These are phyloP conservation scores for Presbytis comata DNA, from an alignment of 2,797 vertebrate species.

Conservation along the genomic window DNA sequence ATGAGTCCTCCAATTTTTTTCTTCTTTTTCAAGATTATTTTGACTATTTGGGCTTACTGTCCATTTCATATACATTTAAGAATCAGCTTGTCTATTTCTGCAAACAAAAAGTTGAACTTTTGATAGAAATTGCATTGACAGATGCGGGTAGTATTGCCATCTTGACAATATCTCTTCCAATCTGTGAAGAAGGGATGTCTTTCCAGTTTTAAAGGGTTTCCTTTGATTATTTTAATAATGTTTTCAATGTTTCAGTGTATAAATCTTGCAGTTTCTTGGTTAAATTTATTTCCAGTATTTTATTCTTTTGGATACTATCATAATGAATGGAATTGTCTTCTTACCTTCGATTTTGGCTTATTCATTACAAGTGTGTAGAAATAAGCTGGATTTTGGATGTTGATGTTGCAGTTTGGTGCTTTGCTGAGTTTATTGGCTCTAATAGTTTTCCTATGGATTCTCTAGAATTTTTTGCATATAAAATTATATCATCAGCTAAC, in stretches of 20 bases:
- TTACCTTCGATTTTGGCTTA: not conserved
- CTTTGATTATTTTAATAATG: not conserved
- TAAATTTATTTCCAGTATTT: not conserved
- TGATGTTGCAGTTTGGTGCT: not conserved
- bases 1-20: not conserved
- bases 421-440: not conserved
- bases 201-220: not conserved
- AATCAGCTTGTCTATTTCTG: not conserved
- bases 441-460: not conserved
- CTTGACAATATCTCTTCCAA: not conserved
- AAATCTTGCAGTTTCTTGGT: not conserved
- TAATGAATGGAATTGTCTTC: not conserved
- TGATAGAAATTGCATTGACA: not conserved
- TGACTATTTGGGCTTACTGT: not conserved
- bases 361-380: not conserved
- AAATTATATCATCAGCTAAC: not conserved
- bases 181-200: not conserved
- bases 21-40: not conserved
- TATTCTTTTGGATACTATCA: not conserved
- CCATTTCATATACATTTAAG: not conserved
- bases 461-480: not conserved
- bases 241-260: not conserved
- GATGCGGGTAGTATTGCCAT: not conserved
- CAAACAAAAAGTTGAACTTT: not conserved
- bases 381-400: not conserved